Evolutionary conservation across 2,888 invertebrate genomes (phyloP).

Genomic region (Allophyes oxyacanthae): DNA sequence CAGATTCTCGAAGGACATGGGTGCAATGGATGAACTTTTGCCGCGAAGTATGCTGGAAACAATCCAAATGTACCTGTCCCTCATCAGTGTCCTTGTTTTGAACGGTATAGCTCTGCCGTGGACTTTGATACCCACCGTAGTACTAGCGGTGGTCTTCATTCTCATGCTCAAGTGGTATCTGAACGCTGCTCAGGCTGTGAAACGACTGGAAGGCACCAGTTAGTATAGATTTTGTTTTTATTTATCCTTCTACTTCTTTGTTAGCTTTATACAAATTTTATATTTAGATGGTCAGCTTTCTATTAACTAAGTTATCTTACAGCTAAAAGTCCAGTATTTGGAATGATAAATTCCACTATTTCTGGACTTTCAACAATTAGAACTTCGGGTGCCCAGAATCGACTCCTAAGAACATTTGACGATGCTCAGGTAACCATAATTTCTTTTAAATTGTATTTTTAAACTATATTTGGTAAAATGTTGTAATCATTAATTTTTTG

Average conservation of each 20-base stretch:
- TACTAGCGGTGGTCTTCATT: slow-evolving; percentile 89
- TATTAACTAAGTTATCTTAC: slow-evolving; percentile 40
- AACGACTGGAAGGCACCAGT: slow-evolving; percentile 92
- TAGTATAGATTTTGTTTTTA: slow-evolving; percentile 63
- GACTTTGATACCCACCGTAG: slow-evolving; percentile 79
- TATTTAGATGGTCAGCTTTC: too few relatives aligned
- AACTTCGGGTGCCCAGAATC: slow-evolving; percentile 91
- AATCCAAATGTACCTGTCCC: slow-evolving; percentile 85
- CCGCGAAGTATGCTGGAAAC: slow-evolving; percentile 91
- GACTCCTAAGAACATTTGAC: slow-evolving; percentile 90
- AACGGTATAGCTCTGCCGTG: slow-evolving; percentile 81
- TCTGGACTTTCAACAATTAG: slow-evolving; percentile 93
- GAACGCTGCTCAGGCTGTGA: slow-evolving; percentile 93
- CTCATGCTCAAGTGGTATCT: slow-evolving; percentile 92
- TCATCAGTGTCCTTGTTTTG: slow-evolving; percentile 75
- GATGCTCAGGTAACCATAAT: slow-evolving; percentile 82
- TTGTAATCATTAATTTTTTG: too few relatives aligned
- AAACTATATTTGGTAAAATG: not conserved
- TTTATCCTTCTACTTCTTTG: too few relatives aligned
- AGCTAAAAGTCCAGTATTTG: slow-evolving; percentile 95
- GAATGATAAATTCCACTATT: slow-evolving; percentile 93
- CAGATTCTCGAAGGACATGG: slow-evolving; percentile 95
- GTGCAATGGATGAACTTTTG: slow-evolving; percentile 93
- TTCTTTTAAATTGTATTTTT: not conserved
- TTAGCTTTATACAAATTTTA: too few relatives aligned